Evolutionary conservation across 1,140 invertebrate genomes (phyloP).

Genomic region (Dolichoris vasculosae): DNA sequence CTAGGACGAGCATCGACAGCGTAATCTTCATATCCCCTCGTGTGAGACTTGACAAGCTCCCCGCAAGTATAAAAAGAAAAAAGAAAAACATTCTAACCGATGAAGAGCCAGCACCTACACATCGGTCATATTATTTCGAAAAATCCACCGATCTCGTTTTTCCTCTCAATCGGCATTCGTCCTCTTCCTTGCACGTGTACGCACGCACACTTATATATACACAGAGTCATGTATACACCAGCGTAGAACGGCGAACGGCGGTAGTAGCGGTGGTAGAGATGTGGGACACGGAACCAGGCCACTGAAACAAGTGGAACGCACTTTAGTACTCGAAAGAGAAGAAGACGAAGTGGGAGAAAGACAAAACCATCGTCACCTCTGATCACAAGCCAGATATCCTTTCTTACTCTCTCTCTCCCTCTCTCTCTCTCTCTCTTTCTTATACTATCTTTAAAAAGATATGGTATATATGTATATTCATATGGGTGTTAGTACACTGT

Average conservation of each 20-base stretch:
- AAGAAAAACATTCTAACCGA: not conserved
- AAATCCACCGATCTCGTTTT: not conserved
- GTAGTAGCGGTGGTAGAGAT: not conserved
- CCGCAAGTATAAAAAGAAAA: not conserved
- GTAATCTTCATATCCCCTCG: not conserved
- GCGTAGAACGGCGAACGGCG: not conserved
- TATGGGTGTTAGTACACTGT: not conserved
- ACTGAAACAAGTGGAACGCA: constrained; percentile 74
- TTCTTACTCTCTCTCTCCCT: not conserved
- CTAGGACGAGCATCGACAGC: constrained; percentile 38
- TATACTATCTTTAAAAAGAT: not conserved
- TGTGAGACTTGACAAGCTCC: not conserved
- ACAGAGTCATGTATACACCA: not conserved
- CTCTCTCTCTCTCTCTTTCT: not conserved
- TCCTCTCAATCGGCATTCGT: not conserved
- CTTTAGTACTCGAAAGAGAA: constrained; percentile 55
- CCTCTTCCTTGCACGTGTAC: constrained; percentile 13
- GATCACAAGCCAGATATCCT: not conserved
- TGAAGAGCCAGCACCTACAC: too few species aligned
- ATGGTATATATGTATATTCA: not conserved
- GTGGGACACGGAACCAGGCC: constrained; percentile 73
- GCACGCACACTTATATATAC: not conserved
- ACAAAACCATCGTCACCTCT: not conserved
- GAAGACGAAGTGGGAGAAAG: constrained; percentile 6
- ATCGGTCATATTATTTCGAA: not conserved